Base-by-base conservation (phyloP, 2,888 invertebrate species). In the Chaetogeoica ovagalla region DNA sequence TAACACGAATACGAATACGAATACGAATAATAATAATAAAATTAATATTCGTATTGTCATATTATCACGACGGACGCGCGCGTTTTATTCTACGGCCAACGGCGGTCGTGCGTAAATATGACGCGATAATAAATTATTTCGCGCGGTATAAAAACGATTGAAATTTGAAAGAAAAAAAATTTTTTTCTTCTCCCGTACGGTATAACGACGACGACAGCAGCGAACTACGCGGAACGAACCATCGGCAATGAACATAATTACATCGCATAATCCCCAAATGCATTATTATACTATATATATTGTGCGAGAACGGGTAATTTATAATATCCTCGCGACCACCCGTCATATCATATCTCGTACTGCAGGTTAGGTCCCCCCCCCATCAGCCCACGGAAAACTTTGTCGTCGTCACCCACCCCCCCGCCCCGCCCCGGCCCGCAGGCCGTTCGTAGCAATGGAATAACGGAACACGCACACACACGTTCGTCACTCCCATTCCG, bases 1-100 rank as follows among this genome's bases (percentile, higher is more conserved):
- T n/a, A n/a, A n/a, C n/a, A n/a, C n/a, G n/a, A n/a, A n/a, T n/a
- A n/a, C n/a, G n/a, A n/a, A n/a, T n/a, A n/a, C n/a, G n/a, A n/a
- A n/a, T n/a, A n/a, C n/a, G n/a, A n/a, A n/a, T n/a, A n/a, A n/a
- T n/a, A 21, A 21, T 43, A 39, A 66, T 66, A n/a, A 66, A n/a
- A n/a, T n/a, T 43, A 66, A 66, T 48, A 48, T 48, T 68, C 4
- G 30, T 60, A 72, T 72, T 57, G 43, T n/a, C n/a, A 1, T 52
- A n/a, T 70, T 57, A 57, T 72, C 43, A 43, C 21, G 43, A 43
- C 21, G 43, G 8, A 15, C 21, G 43, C 71, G 43, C 43, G 71
- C 17, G 39, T 71, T 71, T 60, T 43, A 43, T 60, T 39, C 1
- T 30, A 30, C 30, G 30, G 30, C 30, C 2, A 39, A 8, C 60